These are phyloP conservation scores for Cichlasoma orientale DNA, from an alignment of 2,797 vertebrate genomes.

Conservation along the genomic window DNA sequence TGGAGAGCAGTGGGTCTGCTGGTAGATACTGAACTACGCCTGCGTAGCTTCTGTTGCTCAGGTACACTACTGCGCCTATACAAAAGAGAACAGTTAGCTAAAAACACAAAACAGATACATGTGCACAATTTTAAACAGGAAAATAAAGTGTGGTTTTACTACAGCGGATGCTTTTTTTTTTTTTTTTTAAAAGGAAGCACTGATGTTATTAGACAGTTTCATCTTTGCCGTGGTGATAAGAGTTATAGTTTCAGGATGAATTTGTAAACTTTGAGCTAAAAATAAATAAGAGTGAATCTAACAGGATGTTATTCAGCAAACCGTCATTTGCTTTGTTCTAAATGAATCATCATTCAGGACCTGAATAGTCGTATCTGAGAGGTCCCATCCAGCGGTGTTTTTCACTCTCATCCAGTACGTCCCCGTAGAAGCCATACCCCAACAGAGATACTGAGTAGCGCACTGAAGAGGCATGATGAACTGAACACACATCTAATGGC, in stretches of 20 bases:
- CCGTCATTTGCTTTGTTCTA: neutral
- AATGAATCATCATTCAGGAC: conserved; percentile 49
- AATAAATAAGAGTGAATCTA: neutral
- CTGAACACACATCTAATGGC: conserved; percentile 86
- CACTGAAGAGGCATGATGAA: conserved; percentile 77
- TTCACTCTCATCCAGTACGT: conserved; percentile 84
- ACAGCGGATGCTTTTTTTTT: neutral
- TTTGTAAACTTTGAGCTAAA: conserved; percentile 1
- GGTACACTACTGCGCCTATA: conserved; percentile 81
- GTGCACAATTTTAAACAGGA: neutral
- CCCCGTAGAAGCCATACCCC: conserved; percentile 89
- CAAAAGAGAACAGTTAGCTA: conserved; percentile 6
- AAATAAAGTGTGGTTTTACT: neutral
- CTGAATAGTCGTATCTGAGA: conserved; percentile 84
- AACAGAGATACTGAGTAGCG: conserved; percentile 85
- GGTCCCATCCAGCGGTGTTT: conserved; percentile 87
- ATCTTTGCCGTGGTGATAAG: neutral
- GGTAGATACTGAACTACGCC: conserved; percentile 85
- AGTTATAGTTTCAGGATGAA: neutral
- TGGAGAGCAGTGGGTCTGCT: conserved; percentile 78
- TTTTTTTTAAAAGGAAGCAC: neutral
- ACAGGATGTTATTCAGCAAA: neutral
- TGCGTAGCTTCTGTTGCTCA: conserved; percentile 84
- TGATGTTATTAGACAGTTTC: neutral
- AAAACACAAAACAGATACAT: neutral